Base-by-base conservation (phyloP, 53 echinoderm and acorn worm genomes). In the Astropecten irregularis region DNA sequence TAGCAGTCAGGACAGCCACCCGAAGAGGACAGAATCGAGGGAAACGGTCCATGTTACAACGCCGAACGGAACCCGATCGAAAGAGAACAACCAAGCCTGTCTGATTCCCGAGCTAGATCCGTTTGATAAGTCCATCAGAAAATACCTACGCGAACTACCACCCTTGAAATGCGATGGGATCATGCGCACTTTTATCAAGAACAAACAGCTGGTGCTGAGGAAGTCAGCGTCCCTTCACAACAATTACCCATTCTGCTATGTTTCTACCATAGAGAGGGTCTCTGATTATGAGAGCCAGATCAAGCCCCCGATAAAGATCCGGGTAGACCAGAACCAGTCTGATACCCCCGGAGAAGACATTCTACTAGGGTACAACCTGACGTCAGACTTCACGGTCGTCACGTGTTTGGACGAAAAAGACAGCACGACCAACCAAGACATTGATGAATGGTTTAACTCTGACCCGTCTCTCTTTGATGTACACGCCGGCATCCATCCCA, bases 401-500 rank as follows among this genome's bases (percentile, higher is more conserved):
- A 49, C 40, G 28, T 89, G 89, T 37, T 26, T 47, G 7, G 52
- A 65, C 21, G 52, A 48, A 28, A 85, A 57, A 73, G 49, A 25
- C 23, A 27, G 29, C 40, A 32, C 19, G 2, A 35, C 36, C 19
- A 38, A 65, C 19, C 5, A 37, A 19, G 21, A 38, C 4, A n/a
- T 37, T 37, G n/a, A n/a, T n/a, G n/a, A n/a, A n/a, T n/a, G n/a
- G n/a, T 28, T 69, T 23, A 59, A 87, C 19, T 15, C 0, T 21
- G 9, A 40, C n/a, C 72, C 61, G 11, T 48, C 27, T 23, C 48
- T 73, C 30, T 65, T 76, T 56, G 84, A 84, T 39, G 29, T 89
- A 7, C 89, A 89, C 42, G 84, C 84, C 18, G 49, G 84, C 49
- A 61, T 89, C 7, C 47, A 68, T 40, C 28, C n/a, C n/a, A n/a